Conservation (phyloP, 37 sponge, comb jelly and placozoan species). For the Sycon ciliatum region DNA sequence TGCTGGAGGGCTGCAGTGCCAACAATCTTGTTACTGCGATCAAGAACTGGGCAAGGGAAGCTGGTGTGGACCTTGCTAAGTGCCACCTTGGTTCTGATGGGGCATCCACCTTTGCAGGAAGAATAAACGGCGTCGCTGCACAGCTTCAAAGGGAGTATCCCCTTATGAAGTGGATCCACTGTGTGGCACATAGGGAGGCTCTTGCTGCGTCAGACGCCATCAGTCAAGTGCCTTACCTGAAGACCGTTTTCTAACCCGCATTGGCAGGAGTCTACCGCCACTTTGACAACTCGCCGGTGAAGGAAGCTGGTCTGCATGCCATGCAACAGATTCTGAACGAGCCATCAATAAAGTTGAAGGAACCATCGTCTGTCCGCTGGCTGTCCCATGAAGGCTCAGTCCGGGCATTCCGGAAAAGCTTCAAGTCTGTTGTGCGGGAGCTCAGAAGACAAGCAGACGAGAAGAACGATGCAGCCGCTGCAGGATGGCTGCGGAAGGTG, state of each 20-base stretch:
- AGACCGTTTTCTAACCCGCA: neutral
- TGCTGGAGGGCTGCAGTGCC: neutral
- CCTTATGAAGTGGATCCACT: neutral
- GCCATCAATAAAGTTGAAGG: neutral
- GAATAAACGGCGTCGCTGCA: neutral
- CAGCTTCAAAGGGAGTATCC: neutral
- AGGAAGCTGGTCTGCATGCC: neutral
- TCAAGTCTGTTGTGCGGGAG: neutral
- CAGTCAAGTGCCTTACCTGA: conserved; percentile 10
- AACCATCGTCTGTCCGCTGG: neutral
- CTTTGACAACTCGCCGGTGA: conserved; percentile 5
- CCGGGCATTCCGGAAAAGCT: neutral
- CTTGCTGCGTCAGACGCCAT: neutral
- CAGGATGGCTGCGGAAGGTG: neutral
- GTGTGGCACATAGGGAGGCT: neutral
- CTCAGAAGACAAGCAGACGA: neutral
- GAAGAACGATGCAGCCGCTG: neutral
- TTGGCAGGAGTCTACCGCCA: neutral
- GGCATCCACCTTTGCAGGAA: neutral
- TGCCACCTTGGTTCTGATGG: neutral
- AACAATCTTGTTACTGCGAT: neutral
- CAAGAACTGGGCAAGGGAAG: neutral
- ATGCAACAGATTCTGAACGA: conserved; percentile 9
- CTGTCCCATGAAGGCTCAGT: neutral
- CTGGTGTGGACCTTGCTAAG: neutral